Conservation (phyloP, 2,797 vertebrate species). For the Pseudochirops cupreus region DNA sequence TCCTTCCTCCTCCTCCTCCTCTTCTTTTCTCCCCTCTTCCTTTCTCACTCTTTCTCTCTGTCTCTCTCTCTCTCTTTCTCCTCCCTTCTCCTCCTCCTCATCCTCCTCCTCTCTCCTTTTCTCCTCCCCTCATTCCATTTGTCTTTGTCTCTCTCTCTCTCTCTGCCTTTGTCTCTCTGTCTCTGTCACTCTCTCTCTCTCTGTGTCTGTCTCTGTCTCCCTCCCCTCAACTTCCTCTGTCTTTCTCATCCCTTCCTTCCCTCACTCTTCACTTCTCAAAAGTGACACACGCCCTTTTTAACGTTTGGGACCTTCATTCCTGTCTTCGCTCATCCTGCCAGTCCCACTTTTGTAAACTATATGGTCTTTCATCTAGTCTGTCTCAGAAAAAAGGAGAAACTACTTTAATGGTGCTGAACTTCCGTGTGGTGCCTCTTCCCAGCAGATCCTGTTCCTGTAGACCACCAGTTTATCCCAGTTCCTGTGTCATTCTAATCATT, state of each 20-base stretch:
- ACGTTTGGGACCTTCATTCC: constrained; percentile 13
- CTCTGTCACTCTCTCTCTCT: not conserved
- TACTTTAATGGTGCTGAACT: not conserved
- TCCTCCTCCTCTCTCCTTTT: not conserved
- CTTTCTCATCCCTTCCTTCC: not conserved
- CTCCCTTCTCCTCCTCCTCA: no score
- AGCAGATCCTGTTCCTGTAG: not conserved
- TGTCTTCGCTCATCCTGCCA: not conserved
- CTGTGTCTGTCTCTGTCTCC: not conserved
- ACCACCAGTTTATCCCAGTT: not conserved
- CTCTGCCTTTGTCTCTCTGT: not conserved
- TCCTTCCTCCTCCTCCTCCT: not conserved
- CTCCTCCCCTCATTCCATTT: no score
- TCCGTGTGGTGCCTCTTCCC: not conserved
- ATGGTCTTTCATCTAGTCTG: constrained; percentile 16
- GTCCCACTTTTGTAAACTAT: not conserved
- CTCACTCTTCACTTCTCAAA: constrained; percentile 34
- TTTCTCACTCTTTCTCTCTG: not conserved
- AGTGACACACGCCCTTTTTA: constrained; percentile 48
- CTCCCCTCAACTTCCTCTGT: not conserved
- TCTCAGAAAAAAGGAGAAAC: not conserved
- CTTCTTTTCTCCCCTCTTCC: not conserved
- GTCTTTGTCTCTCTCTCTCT: not conserved
- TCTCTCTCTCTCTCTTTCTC: not conserved
- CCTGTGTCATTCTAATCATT: constrained; percentile 3